Evolutionary conservation across 1,140 invertebrate species (phyloP), one percentile per base, ranked within the genome.

Genomic region (Oryctes rhinoceros): DNA sequence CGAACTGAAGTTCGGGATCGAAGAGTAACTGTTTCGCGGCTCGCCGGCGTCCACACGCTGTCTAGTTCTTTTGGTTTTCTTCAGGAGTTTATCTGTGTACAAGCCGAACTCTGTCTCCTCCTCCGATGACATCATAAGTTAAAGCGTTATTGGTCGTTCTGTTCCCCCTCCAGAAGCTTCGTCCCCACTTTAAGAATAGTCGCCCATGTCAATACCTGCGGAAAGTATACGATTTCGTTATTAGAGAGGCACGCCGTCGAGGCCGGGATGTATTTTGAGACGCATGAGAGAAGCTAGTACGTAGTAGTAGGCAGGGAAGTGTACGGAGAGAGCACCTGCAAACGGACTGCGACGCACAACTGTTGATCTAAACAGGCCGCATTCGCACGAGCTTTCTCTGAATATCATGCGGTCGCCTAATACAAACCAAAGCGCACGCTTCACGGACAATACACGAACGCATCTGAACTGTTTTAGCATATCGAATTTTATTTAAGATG

Each of bases 101-200:
- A 95, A 93, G 91, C 94, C 94, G 92, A 94, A 95, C 82, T 87
- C 87, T 90, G 93, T 93, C 91, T 96, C 94, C 94, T 96, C 94
- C 93, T 96, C 95, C 93, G 94, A 96, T 96, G 95, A 96, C 94
- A 96, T 96, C 94, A 96, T 95, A 94, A 92, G 94, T 92, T 90
- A 89, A 85, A 88, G 89, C 90, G 89, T 90, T 91, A 93, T 93
- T 93, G 92, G 92, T 90, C 90, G 88, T 84, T 83, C 86, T 84
- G 84, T 82, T 81, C 84, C 80, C 83, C 86, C 87, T 86, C 87
- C 86, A 86, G 86, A 86, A 88, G 86, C 65, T 80, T 81, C 76
- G 84, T 85, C 86, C 86, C 86, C 86, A 87, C 85, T 86, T 86
- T 88, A 87, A 88, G 86, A 88, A 87, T 87, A 86, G 85, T 88